Base-by-base conservation (phyloP, 2,888 invertebrate genomes). In the Ypsolopha sequella region DNA sequence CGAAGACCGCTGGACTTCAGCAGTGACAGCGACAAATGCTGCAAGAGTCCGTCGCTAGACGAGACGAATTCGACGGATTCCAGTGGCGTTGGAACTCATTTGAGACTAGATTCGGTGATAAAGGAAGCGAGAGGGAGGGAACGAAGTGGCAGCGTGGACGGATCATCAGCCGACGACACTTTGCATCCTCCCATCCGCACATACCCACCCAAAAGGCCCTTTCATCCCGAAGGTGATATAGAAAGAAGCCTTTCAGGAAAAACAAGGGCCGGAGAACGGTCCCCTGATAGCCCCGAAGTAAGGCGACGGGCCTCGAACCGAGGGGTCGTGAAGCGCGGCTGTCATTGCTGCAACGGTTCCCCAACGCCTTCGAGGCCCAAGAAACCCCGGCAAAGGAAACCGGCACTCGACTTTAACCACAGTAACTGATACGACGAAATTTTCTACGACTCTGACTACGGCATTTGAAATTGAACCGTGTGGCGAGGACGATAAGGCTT, bases 321-420 rank as follows among this genome's bases (percentile, higher is more conserved):
- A 0, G 90, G 89, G 7, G 88, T 89, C 8, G 89, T 89, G 1
- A 90, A 90, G 59, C 85, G 90, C 43, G 89, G 88, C 50, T 91
- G 91, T 62, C 88, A 88, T 38, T 91, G 91, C 67, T 91, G 91
- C 68, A 88, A 80, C 64, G 90, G 90, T 7, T 80, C 86, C 0
- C 87, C 89, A 0, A 85, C 88, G 3, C 82, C 89, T 7, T 80
- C 82, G 0, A 75, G 87, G 44, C 81, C 89, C 50, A 88, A 89
- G 60, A 75, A 77, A 51, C 65, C 81, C 0, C 63, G 81, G 7
- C 76, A 69, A 52, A 68, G 70, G 45, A 80, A 80, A 58, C 72
- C 73, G 11, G 64, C 63, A 49, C 58, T 68, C 44, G 82, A 81
- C 58, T 79, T 74, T 56, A 59, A 62, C 38, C 45, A 60, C 13